Evolutionary conservation across 2,797 vertebrate genomes (phyloP).

Genomic region (Brachymystax lenok): DNA sequence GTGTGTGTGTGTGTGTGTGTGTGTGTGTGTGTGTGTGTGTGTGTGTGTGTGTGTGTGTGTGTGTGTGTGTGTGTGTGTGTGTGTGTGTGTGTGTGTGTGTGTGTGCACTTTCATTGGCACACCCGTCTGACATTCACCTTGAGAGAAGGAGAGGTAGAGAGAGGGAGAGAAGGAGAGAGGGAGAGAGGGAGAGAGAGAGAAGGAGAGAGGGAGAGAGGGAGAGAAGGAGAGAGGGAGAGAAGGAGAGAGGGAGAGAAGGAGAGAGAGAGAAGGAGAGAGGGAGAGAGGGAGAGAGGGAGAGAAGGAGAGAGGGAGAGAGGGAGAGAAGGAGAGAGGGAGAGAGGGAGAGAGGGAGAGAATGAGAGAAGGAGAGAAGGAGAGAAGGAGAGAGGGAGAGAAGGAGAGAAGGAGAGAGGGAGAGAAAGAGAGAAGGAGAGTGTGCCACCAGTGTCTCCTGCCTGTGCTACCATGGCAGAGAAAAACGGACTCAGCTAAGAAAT

Average conservation of each 20-base stretch:
- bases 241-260: conserved; percentile 17
- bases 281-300: conserved; percentile 32
- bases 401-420: conserved; percentile 21
- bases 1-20: too few relatives aligned
- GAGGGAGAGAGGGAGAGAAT: not conserved
- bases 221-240: conserved; percentile 27
- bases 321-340: conserved; percentile 10
- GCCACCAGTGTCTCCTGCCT: conserved; percentile 38
- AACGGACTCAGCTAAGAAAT: conserved; percentile 43
- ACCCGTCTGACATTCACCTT: conserved; percentile 51
- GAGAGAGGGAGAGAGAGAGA: conserved; percentile 17
- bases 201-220: conserved; percentile 18
- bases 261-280: conserved; percentile 16
- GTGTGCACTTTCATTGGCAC: conserved; percentile 49
- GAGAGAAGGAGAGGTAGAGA: conserved; percentile 12
- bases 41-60: too few relatives aligned
- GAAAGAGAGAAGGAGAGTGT: conserved; percentile 22
- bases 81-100: too few relatives aligned
- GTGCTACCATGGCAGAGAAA: conserved; percentile 41
- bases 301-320: not conserved
- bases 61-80: too few relatives aligned
- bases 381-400: conserved; percentile 14
- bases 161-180: conserved; percentile 25
- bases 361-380: not conserved
- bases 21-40: too few relatives aligned